Evolutionary conservation across 2,888 invertebrate species (phyloP).

Genomic region (Sepioteuthis lessoniana): DNA sequence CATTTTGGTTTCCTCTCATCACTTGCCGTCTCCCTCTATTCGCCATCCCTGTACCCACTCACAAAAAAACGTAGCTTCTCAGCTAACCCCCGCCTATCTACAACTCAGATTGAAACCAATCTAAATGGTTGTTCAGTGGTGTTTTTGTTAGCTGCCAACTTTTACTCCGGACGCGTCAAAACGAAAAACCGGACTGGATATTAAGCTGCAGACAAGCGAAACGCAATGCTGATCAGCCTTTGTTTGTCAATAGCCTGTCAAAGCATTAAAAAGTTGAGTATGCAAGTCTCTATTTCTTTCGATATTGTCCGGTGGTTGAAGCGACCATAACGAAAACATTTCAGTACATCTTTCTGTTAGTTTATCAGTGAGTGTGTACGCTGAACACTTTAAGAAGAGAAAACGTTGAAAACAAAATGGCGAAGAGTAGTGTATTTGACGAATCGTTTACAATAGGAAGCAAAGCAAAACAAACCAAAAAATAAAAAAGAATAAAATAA

Average conservation of each 20-base stretch:
- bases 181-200: not conserved
- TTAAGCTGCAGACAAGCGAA: slow-evolving; percentile 1
- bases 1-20: too few relatives aligned
- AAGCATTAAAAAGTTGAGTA: not conserved
- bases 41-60: too few relatives aligned
- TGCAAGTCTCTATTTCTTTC: not conserved
- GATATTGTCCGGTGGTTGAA: not conserved
- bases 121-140: not conserved
- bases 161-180: slow-evolving; percentile 23
- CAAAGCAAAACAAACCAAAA: too few relatives aligned
- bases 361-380: not conserved
- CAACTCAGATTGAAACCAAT: not conserved
- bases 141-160: not conserved
- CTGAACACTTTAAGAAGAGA: not conserved
- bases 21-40: too few relatives aligned
- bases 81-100: not conserved
- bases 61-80: too few relatives aligned
- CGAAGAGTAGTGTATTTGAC: too few relatives aligned
- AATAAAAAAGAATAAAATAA: too few relatives aligned
- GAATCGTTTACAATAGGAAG: too few relatives aligned
- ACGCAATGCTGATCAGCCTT: not conserved
- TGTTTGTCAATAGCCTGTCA: not conserved
- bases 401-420: not conserved
- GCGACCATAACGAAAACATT: not conserved
- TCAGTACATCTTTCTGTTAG: not conserved